phyloP scores from a whole-genome alignment of 2,888 invertebrate species.

The Rhingia campestris region DNA sequence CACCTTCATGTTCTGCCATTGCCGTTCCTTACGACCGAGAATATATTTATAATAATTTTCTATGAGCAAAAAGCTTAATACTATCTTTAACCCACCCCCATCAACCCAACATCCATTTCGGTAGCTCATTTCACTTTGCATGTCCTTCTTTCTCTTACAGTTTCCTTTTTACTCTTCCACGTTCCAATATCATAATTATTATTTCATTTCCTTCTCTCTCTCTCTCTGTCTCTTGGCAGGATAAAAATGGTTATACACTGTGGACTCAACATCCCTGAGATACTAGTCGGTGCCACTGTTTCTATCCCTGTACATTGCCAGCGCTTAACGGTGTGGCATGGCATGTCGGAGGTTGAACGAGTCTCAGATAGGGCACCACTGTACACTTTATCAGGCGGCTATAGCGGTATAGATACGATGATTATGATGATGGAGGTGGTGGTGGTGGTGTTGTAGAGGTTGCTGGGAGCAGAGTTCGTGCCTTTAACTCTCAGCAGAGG shows the following conservation, averaged over 20 bases:
- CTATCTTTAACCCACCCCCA: constrained; percentile 39
- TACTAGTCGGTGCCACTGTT: constrained; percentile 71
- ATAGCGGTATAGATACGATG: constrained; percentile 38
- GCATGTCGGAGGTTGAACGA: constrained; percentile 41
- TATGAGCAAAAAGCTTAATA: constrained; percentile 58
- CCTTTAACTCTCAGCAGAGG: constrained; percentile 59
- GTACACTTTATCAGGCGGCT: constrained; percentile 47
- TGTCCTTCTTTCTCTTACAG: constrained; percentile 32
- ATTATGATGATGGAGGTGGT: constrained; percentile 51
- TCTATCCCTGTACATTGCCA: constrained; percentile 19
- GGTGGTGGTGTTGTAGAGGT: constrained; percentile 53
- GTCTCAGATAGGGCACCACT: constrained; percentile 51
- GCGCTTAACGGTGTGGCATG: constrained; percentile 15
- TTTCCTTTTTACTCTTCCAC: constrained; percentile 10
- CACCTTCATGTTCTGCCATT: constrained; percentile 4
- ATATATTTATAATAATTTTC: constrained; percentile 68
- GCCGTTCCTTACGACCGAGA: constrained; percentile 40
- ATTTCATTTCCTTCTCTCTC: constrained; percentile 69
- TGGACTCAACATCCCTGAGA: constrained; percentile 37
- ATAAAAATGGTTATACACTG: constrained; percentile 52
- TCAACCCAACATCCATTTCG: neutral
- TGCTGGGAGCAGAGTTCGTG: constrained; percentile 69
- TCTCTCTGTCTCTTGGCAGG: neutral
- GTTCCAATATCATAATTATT: constrained; percentile 66
- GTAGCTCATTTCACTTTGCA: constrained; percentile 49